A percentile compares a stretch with the other conserved stretches of the same genome.
These are phyloP conservation scores for Papilio machaon DNA, from an alignment of 1,140 invertebrate genomes.

Conservation along the genomic window DNA sequence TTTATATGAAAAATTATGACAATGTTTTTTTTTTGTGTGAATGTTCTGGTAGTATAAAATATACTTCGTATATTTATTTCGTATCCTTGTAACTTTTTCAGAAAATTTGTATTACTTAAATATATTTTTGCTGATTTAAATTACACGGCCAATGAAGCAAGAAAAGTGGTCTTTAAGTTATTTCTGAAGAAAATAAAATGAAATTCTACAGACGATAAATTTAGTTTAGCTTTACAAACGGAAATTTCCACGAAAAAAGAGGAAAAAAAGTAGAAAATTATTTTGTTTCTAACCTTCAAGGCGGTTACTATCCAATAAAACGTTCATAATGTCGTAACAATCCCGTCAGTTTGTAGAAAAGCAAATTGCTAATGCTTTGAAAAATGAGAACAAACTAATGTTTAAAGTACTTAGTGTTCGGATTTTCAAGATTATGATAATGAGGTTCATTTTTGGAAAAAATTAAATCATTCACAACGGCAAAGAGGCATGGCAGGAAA, in stretches of 20 bases:
- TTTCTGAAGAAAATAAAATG: not conserved
- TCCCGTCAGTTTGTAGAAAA: not conserved
- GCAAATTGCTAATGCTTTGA: too few relatives aligned
- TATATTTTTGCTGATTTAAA: not conserved
- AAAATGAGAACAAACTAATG: too few relatives aligned
- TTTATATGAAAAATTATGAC: too few relatives aligned
- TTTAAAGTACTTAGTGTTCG: too few relatives aligned
- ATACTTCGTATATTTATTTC: not conserved
- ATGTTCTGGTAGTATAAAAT: too few relatives aligned
- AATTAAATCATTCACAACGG: not conserved
- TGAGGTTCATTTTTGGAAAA: not conserved
- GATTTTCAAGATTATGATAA: not conserved
- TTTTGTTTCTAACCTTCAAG: not conserved
- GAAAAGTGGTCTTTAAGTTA: not conserved
- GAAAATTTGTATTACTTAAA: not conserved
- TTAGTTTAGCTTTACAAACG: not conserved
- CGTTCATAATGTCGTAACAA: not conserved
- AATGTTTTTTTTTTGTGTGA: too few relatives aligned
- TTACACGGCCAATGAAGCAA: not conserved
- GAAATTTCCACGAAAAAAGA: not conserved
- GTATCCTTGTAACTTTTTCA: not conserved
- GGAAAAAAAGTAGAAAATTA: not conserved
- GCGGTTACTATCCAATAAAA: not conserved
- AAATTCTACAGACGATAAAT: not conserved
- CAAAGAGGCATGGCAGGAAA: not conserved